Conservation (phyloP, 1,140 invertebrate genomes). For the Hyphantria cunea region DNA sequence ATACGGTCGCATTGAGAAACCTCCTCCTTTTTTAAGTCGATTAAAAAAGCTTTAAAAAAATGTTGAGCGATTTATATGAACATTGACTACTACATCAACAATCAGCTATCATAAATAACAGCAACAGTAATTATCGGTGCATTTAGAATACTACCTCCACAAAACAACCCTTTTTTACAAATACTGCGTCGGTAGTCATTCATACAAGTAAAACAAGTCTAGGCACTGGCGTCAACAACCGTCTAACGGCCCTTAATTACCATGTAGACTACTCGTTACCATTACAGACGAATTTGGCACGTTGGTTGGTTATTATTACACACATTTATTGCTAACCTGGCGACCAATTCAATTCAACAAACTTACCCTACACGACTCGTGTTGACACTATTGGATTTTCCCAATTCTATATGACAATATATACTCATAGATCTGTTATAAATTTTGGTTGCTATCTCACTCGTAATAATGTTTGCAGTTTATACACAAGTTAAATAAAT, state of each 20-base stretch:
- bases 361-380: constrained; percentile 36
- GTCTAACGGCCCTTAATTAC: constrained; percentile 52
- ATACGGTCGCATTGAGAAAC: too few species aligned
- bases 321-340: constrained; percentile 56
- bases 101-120: not conserved
- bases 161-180: not conserved
- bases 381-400: constrained; percentile 53
- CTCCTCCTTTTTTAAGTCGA: too few species aligned
- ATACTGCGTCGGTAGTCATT: not conserved
- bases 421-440: constrained; percentile 42
- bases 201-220: not conserved
- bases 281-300: constrained; percentile 36
- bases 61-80: not conserved
- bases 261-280: constrained; percentile 45
- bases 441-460: constrained; percentile 38
- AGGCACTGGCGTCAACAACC: constrained; percentile 9
- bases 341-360: constrained; percentile 54
- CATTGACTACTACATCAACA: not conserved
- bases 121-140: not conserved
- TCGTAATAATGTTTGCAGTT: constrained; percentile 27
- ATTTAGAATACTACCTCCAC: not conserved
- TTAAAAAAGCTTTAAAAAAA: not conserved
- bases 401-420: constrained; percentile 52
- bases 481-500: constrained; percentile 29
- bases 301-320: constrained; percentile 45